A percentile compares a stretch with the other conserved stretches of the same genome.
Conservation (phyloP, 2,888 invertebrate genomes). For the Hirtodrosophila duncani region DNA sequence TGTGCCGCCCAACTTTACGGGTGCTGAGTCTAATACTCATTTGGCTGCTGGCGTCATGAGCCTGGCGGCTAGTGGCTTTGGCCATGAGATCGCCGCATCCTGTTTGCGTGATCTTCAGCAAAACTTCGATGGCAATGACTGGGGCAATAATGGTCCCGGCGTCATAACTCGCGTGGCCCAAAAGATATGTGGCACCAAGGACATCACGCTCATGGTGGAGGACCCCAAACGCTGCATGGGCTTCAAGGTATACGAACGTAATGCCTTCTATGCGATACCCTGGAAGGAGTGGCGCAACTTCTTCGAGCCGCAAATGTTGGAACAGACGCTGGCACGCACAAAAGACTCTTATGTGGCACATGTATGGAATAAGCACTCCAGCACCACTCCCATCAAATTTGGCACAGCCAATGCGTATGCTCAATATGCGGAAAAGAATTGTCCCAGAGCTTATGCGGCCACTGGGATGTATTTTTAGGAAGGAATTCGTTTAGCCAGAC, state of each 20-base stretch:
- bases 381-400: constrained; percentile 53
- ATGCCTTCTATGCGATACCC: constrained; percentile 83
- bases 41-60: constrained; percentile 85
- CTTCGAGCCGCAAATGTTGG: constrained; percentile 78
- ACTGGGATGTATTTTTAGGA: constrained; percentile 70
- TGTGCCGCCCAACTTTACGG: constrained; percentile 81
- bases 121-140: constrained; percentile 81
- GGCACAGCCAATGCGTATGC: constrained; percentile 76
- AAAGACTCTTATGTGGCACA: constrained; percentile 72
- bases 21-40: constrained; percentile 81
- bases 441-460: constrained; percentile 74
- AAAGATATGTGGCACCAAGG: constrained; percentile 80
- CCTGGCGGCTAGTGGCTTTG: constrained; percentile 80
- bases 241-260: constrained; percentile 82
- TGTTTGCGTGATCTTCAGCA: constrained; percentile 80
- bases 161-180: constrained; percentile 83
- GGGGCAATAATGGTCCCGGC: constrained; percentile 80
- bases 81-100: constrained; percentile 81
- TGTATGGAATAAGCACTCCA: constrained; percentile 77
- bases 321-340: constrained; percentile 68
- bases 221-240: constrained; percentile 80
- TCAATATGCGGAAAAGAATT: constrained; percentile 73
- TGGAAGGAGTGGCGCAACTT: constrained; percentile 82
- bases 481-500: background rate
- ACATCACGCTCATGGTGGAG: constrained; percentile 79